Evolutionary conservation across 1,140 invertebrate species (phyloP), one percentile per base, ranked within the genome.

Genomic region (Bombus sibiricus): DNA sequence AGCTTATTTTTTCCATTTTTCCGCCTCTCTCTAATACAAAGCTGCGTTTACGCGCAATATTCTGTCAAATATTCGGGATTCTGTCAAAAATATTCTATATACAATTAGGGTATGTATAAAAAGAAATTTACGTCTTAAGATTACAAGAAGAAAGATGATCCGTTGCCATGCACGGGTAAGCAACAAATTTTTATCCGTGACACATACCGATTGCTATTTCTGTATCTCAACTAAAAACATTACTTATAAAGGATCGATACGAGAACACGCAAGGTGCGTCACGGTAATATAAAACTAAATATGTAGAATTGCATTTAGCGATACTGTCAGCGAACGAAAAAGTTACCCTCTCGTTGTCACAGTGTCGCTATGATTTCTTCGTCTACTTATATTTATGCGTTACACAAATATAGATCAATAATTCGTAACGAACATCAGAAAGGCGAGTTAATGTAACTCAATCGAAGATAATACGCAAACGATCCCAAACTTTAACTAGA

Each of bases 1-100:
- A 79, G 62, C 64, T 77, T 88, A 43, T 72, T 76, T 88, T 37
- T 37, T 68, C n/a, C 15, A 47, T 64, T 41, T 83, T 15, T 59
- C 59, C 73, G 68, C 13, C 18, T 83, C 66, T 28, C 53, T 82
- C 85, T 83, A 81, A 81, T 89, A 89, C 82, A 86, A 91, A 91
- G 82, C 85, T 75, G 84, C 64, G 39, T 89, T 71, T 87, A 89
- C 43, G 66, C 71, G 81, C 75, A 71, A 89, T 75, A 41, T 84
- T 66, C 39, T 41, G 39, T 41, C 39, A 41, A 41, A 41, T 41
- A 41, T 41, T 85, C 47, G 28, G 71, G 81, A 59, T 90, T 89
- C 80, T 89, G 88, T 89, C 88, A 89, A 90, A 90, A 90, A 90
- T 90, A 90, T 90, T 79, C 82, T 90, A 90, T 90, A 69, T 88